Evolutionary conservation across 2,113 vertebrate species (phyloP), one percentile per base, ranked within the genome.

Genomic region (Xyrauchen texanus): DNA sequence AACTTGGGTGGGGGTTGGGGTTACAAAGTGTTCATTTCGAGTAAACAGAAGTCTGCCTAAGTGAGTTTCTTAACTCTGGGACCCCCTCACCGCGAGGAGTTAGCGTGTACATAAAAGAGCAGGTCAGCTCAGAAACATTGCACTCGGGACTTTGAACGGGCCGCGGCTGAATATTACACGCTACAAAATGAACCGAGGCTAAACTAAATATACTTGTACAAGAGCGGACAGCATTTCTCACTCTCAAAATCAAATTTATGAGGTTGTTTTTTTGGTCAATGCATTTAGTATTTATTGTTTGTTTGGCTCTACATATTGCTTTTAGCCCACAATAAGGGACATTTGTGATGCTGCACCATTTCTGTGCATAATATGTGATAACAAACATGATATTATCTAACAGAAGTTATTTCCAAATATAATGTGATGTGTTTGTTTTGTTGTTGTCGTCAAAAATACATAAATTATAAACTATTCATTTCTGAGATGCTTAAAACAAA

Each of bases 21-120:
- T 16, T 34, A 34, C 21, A 34, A 34, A 34, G 21, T 34, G 21
- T 34, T 66, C 49, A 58, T 77, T 57, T 68, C 69, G 70, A 76
- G 70, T 73, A 44, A 88, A 92, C 88, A 92, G 78, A 90, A 90
- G 82, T 84, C 76, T 83, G 87, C 90, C 88, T 91, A 93, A 93
- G 91, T 92, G 92, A 87, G 90, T 91, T 91, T 91, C 84, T 89
- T 89, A 90, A 92, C 90, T 91, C 83, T 89, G 92, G 86, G 92
- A 90, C 89, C 89, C 84, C 91, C 85, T 91, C 92, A 93, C 92
- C 93, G 92, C 91, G 46, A 90, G 92, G 88, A 90, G 84, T 87
- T 89, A 86, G 77, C 88, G 89, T 90, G 89, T 90, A 90, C 92
- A 92, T 89, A 91, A 92, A 89, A 87, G 86, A 90, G 84, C 86